A percentile compares a stretch with the other conserved stretches of the same genome.
Conservation (phyloP, 2,113 vertebrate genomes). For the Sceloporus tristichus region DNA sequence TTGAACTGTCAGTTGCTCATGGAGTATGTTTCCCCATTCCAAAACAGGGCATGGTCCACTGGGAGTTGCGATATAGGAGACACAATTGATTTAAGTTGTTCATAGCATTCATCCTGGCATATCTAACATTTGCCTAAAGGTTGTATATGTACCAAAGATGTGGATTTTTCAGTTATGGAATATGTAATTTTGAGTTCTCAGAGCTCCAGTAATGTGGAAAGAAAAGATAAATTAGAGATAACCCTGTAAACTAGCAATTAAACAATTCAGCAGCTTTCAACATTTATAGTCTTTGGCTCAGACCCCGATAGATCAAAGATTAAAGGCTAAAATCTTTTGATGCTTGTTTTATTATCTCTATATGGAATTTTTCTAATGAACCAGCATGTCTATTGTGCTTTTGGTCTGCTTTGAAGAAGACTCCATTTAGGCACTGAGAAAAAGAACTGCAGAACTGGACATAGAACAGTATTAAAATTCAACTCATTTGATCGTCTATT, state of each 20-base stretch:
- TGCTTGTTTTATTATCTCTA: neutral
- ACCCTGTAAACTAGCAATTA: neutral
- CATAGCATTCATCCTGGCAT: neutral
- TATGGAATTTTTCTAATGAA: neutral
- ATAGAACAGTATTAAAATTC: neutral
- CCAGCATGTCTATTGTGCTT: neutral
- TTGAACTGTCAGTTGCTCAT: neutral
- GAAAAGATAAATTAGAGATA: neutral
- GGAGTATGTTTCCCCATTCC: neutral
- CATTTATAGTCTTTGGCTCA: constrained; percentile 10
- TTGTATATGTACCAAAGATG: neutral
- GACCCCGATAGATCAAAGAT: neutral
- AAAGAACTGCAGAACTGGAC: neutral
- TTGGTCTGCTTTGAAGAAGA: constrained; percentile 3
- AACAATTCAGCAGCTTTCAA: neutral
- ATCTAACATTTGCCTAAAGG: neutral
- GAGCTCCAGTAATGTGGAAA: constrained; percentile 1
- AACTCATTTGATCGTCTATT: neutral
- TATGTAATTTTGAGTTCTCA: neutral
- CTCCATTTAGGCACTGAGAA: neutral
- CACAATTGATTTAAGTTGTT: neutral
- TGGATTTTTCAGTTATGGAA: neutral
- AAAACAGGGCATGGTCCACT: neutral
- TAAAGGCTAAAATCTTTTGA: constrained; percentile 7
- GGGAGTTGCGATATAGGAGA: neutral